Evolutionary conservation across 2,888 invertebrate species (phyloP), one percentile per base, ranked within the genome.

Genomic region (Subacronicta megacephala): DNA sequence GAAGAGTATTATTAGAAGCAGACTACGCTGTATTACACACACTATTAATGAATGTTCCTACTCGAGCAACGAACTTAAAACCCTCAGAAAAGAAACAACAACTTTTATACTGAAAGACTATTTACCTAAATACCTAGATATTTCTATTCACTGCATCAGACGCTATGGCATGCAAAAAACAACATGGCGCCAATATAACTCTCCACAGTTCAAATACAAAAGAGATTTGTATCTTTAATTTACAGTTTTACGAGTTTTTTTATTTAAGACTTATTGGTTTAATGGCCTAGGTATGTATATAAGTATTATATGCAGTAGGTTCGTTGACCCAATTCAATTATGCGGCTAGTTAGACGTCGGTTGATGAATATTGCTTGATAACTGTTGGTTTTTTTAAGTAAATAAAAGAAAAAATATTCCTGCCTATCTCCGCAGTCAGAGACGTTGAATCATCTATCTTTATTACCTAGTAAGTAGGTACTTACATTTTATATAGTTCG

Each of bases 101-200:
- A n/a, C n/a, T n/a, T n/a, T n/a, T n/a, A 29, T 3, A 9, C 7
- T 29, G 26, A n/a, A 38, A 9, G 6, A 17, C 5, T 13, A 15
- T 23, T 12, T n/a, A n/a, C n/a, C n/a, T n/a, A n/a, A n/a, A n/a
- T n/a, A n/a, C n/a, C n/a, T n/a, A n/a, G n/a, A n/a, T 40, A 12
- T 16, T 10, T 12, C 15, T 0, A 52, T 40, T 38, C 20, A 53
- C 65, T 70, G 66, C 71, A 70, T 49, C 57, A 49, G 36, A 49
- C 52, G 51, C 57, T 54, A 43, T 67, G 17, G 72, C 75, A 72
- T 73, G 72, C 44, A 55, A 37, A n/a, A 59, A 49, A 38, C 63
- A 75, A 75, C 31, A 72, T 75, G 72, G 75, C 52, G 35, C 4
- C 40, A n/a, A 44, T 50, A 17, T n/a, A 46, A 23, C 53, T 44